phyloP scores from a whole-genome alignment of 2,888 invertebrate genomes.

The Temnothorax rugatulus region DNA sequence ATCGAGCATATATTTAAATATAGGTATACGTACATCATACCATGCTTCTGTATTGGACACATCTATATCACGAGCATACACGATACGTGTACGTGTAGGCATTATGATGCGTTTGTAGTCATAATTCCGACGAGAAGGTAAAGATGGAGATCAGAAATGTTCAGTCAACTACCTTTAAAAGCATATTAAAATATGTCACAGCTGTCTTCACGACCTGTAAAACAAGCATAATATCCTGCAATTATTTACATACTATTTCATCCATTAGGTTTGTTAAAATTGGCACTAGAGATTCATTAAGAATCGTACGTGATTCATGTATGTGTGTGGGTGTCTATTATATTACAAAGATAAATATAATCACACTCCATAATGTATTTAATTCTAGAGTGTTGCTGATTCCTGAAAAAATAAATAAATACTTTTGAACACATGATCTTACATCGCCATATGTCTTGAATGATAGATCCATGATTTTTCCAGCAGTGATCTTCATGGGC shows the following conservation, averaged over 20 bases:
- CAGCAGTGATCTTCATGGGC: constrained; percentile 75
- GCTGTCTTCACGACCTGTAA: constrained; percentile 30
- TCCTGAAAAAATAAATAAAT: neutral
- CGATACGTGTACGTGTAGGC: neutral
- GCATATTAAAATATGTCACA: constrained; percentile 44
- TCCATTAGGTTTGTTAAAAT: no score
- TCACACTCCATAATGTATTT: no score
- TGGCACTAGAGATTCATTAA: no score
- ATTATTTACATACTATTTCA: no score
- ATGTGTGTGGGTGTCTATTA: no score
- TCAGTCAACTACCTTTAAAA: neutral
- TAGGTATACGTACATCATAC: neutral
- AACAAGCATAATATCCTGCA: neutral
- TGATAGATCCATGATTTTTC: constrained; percentile 75
- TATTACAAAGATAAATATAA: no score
- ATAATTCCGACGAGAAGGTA: neutral
- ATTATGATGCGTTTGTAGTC: neutral
- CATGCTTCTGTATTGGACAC: neutral
- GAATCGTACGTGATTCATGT: no score
- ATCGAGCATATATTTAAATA: neutral
- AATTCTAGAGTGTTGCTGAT: neutral
- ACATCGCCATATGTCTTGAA: constrained; percentile 74
- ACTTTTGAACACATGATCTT: constrained; percentile 47
- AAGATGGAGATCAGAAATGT: neutral
- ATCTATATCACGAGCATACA: neutral